Evolutionary conservation across 2,797 vertebrate genomes (phyloP).

Genomic region (Cossypha caffra): DNA sequence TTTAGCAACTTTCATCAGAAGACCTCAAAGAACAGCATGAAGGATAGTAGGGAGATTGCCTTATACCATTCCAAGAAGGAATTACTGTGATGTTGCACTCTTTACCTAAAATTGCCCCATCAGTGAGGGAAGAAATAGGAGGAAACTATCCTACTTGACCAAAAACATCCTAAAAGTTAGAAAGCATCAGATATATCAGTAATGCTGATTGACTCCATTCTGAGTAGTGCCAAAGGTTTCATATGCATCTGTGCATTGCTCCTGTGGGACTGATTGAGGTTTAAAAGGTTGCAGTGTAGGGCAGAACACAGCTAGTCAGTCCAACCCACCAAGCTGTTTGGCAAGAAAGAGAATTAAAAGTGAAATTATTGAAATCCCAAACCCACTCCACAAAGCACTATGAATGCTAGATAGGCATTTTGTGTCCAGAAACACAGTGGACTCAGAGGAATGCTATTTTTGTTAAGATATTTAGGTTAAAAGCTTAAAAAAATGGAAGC

Average conservation of each 20-base stretch:
- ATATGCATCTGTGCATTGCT: accelerated
- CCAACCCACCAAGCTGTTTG: not conserved
- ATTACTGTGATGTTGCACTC: not conserved
- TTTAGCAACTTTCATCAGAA: constrained; percentile 31
- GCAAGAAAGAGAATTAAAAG: not conserved
- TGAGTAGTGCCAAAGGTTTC: not conserved
- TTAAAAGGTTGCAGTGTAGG: not conserved
- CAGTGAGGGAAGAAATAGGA: not conserved
- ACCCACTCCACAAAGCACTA: not conserved
- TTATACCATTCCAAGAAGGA: not conserved
- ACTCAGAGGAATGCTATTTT: not conserved
- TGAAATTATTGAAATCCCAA: not conserved
- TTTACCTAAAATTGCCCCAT: not conserved
- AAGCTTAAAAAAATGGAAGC: not conserved
- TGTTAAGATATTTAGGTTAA: not conserved
- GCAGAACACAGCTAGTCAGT: not conserved
- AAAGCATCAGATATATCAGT: not conserved
- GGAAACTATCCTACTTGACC: not conserved
- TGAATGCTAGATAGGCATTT: not conserved
- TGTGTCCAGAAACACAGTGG: not conserved
- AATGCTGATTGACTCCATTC: not conserved
- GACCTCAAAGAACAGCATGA: not conserved
- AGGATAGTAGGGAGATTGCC: not conserved
- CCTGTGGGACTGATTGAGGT: not conserved
- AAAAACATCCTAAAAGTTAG: not conserved